Conservation (phyloP, 1,140 invertebrate genomes). For the Lucilia cuprina region DNA sequence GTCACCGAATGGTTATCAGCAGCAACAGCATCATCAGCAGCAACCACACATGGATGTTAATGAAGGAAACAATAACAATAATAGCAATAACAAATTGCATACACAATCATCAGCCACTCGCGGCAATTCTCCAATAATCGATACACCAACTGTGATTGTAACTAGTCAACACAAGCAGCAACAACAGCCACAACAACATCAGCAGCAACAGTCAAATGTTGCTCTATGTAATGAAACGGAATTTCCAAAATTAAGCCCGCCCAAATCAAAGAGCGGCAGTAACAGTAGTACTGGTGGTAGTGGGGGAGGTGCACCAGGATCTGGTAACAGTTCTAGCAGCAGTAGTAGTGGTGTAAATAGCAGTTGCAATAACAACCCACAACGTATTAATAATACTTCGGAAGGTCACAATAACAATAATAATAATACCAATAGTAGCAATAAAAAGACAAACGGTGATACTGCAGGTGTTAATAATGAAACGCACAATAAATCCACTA, state of each 20-base stretch:
- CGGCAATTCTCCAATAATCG: slow-evolving; percentile 62
- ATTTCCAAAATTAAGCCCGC: slow-evolving; percentile 59
- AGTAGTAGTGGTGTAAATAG: slow-evolving; percentile 45
- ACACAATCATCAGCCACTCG: slow-evolving; percentile 45
- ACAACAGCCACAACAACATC: slow-evolving; percentile 49
- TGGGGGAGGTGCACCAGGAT: neutral
- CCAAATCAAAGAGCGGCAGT: slow-evolving; percentile 55
- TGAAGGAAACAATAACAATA: slow-evolving; percentile 48
- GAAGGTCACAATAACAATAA: slow-evolving; percentile 29
- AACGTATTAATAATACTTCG: neutral
- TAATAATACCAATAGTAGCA: slow-evolving; percentile 42
- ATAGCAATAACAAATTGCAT: slow-evolving; percentile 50
- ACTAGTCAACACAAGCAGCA: slow-evolving; percentile 60
- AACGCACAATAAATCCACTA: slow-evolving; percentile 42
- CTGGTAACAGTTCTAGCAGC: slow-evolving; percentile 44
- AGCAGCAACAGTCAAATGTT: slow-evolving; percentile 53
- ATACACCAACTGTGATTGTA: slow-evolving; percentile 61
- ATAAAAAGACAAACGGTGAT: slow-evolving; percentile 41
- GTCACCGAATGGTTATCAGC: slow-evolving; percentile 52
- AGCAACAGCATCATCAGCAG: slow-evolving; percentile 49
- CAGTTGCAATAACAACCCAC: slow-evolving; percentile 33
- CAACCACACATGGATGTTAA: slow-evolving; percentile 35
- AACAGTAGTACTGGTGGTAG: slow-evolving; percentile 49
- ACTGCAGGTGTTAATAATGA: slow-evolving; percentile 36
- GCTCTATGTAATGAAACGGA: slow-evolving; percentile 58